Percentiles rank a stretch among this genome's conserved stretches.
These are phyloP conservation scores for Lophius americanus DNA, from an alignment of 2,797 vertebrate genomes.

Conservation along the genomic window DNA sequence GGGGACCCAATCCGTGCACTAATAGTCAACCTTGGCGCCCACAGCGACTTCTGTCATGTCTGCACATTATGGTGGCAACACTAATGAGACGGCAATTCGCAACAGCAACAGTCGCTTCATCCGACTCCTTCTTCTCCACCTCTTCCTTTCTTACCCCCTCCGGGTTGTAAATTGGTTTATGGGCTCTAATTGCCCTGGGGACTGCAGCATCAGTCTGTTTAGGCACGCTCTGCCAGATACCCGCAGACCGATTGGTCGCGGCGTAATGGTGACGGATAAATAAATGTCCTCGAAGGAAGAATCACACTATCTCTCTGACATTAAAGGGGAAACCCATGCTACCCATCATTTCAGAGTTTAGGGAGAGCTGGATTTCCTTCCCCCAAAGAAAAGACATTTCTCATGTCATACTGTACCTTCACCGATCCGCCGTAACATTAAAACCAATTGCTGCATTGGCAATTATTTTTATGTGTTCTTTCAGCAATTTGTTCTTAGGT, in stretches of 20 bases:
- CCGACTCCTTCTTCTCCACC: conserved; percentile 52
- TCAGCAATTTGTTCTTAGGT: too few relatives aligned
- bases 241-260: conserved; percentile 20
- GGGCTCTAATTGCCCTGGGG: conserved; percentile 66
- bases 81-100: conserved; percentile 72
- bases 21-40: conserved; percentile 37
- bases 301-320: conserved; percentile 6
- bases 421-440: too few relatives aligned
- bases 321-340: conserved; percentile 17
- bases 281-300: conserved; percentile 29
- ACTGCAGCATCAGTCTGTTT: conserved; percentile 45
- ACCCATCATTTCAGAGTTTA: neutral
- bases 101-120: conserved; percentile 48
- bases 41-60: conserved; percentile 53
- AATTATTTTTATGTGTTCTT: too few relatives aligned
- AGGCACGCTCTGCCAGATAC: conserved; percentile 26
- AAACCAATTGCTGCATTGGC: too few relatives aligned
- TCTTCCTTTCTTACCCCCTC: conserved; percentile 53
- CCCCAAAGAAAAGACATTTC: neutral
- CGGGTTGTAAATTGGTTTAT: conserved; percentile 62
- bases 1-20: conserved; percentile 14
- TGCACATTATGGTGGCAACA: conserved; percentile 48
- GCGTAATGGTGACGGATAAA: conserved; percentile 39
- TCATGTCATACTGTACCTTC: too few relatives aligned
- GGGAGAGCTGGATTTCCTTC: neutral